These are phyloP conservation scores for Notechis scutatus DNA, from an alignment of 2,113 vertebrate species.

Conservation along the genomic window DNA sequence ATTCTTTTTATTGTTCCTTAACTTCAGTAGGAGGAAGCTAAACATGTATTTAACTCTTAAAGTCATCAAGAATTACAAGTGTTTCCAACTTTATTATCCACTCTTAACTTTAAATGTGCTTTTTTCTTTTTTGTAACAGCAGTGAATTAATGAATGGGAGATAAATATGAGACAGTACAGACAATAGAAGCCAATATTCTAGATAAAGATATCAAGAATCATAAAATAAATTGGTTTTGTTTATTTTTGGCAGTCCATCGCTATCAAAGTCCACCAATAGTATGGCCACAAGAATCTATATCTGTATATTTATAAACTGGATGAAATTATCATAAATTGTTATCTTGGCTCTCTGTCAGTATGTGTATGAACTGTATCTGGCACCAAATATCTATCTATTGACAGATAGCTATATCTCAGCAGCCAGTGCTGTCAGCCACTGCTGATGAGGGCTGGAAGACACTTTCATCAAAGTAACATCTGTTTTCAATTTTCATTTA, in stretches of 20 bases:
- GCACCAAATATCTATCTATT: constrained; percentile 58
- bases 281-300: neutral
- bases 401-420: constrained; percentile 53
- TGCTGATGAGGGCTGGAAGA: constrained; percentile 44
- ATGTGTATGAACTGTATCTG: constrained; percentile 52
- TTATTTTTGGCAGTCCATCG: neutral
- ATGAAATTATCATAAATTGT: constrained; percentile 47
- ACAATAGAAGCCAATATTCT: neutral
- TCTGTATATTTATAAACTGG: constrained; percentile 4
- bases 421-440: constrained; percentile 51
- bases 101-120: neutral
- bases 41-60: neutral
- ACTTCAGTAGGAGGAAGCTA: neutral
- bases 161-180: neutral
- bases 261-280: neutral
- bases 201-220: neutral
- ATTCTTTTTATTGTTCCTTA: neutral
- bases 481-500: constrained; percentile 65
- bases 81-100: neutral
- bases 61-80: neutral
- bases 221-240: neutral
- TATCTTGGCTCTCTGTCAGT: constrained; percentile 37
- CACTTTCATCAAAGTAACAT: constrained; percentile 67
- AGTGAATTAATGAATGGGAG: neutral
- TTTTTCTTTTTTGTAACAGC: neutral